Evolutionary conservation across 2,797 vertebrate genomes (phyloP).

Genomic region (Falco berigora): DNA sequence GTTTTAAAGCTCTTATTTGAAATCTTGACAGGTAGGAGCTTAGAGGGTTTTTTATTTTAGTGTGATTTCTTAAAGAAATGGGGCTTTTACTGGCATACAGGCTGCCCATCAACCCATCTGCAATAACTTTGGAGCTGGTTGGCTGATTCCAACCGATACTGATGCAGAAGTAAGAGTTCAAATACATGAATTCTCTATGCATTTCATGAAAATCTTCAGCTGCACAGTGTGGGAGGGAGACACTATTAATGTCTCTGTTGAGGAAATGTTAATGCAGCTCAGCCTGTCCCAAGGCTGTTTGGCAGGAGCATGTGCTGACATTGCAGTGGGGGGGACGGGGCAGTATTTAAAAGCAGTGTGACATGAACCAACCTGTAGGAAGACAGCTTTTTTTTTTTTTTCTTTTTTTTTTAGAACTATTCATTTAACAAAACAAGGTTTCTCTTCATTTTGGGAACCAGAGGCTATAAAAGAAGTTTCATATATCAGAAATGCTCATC

Average conservation of each 20-base stretch:
- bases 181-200: neutral
- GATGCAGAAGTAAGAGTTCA: neutral
- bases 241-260: neutral
- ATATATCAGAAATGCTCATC: neutral
- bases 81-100: neutral
- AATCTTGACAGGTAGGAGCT: neutral
- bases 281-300: neutral
- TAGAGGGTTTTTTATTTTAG: neutral
- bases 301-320: neutral
- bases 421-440: neutral
- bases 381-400: neutral
- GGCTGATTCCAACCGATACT: neutral
- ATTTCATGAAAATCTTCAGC: neutral
- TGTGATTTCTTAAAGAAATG: neutral
- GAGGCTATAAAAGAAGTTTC: neutral
- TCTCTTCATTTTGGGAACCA: neutral
- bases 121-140: neutral
- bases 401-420: neutral
- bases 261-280: neutral
- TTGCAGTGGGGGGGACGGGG: neutral
- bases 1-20: neutral
- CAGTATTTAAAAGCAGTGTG: neutral
- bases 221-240: neutral
- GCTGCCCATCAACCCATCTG: neutral
- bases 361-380: neutral